Evolutionary conservation across 2,888 invertebrate species (phyloP), one percentile per base, ranked within the genome.

Genomic region (Acrobasis consociella): DNA sequence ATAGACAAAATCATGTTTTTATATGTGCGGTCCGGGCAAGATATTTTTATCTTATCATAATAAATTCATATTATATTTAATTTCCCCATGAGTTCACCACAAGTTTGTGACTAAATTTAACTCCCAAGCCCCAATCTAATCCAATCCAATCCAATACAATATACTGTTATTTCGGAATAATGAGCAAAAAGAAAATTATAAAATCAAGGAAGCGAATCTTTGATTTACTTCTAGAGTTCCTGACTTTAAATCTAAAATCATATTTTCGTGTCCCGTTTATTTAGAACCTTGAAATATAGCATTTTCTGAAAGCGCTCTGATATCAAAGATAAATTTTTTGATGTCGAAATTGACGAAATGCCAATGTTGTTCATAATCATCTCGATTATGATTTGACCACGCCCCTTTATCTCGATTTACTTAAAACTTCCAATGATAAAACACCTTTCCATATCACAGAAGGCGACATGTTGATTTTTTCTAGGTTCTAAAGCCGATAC

Each of bases 381-480:
- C 83, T 83, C 81, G 78, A 84, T 80, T 83, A 76, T 67, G 67
- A 68, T 66, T 74, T 77, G 78, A 80, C 82, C 83, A 82, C 83
- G 80, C 83, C 81, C 82, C 82, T 78, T 80, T 74, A 74, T 79
- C 76, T 76, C 73, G 75, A 79, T 78, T 80, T 71, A 73, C 72
- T 78, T 83, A 81, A n/a, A 85, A 88, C 80, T 85, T 83, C 82
- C 85, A 83, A 86, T 82, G 82, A 80, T 83, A 86, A 82, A 89
- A 87, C 77, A 87, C 82, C 84, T 88, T 85, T 85, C 84, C 79
- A 80, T 83, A 86, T 81, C 84, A 85, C 82, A 85, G 82, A 78
- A 83, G 90, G 86, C 89, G 92, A 92, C 91, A 92, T 92, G 92
- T 92, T 92, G 91, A 91, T 91, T 92, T 92, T 91, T 91, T 89